Conservation (phyloP, 2,113 vertebrate genomes). For the Bubo scandiacus region DNA sequence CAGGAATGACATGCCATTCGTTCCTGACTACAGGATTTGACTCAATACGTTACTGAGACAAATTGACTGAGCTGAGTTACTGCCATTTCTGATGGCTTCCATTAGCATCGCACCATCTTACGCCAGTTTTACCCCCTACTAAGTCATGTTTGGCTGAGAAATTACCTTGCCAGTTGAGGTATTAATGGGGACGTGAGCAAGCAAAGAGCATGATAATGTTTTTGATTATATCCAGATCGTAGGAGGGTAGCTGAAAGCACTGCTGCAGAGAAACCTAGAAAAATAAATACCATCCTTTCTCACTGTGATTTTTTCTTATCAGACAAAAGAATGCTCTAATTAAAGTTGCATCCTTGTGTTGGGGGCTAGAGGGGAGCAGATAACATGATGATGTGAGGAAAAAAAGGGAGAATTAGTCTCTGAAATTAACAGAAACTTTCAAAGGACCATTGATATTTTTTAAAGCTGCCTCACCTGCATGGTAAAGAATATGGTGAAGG, state of each 20-base stretch:
- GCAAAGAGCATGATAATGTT: conserved; percentile 2
- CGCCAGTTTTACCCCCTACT: background rate
- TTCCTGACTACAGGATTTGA: background rate
- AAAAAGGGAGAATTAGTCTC: background rate
- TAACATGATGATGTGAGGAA: background rate
- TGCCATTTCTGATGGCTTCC: background rate
- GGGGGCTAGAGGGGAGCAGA: background rate
- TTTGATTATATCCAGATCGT: conserved; percentile 20
- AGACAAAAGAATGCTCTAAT: conserved; percentile 14
- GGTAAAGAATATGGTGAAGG: background rate
- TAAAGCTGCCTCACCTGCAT: background rate
- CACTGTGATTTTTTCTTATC: background rate
- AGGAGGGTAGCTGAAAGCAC: background rate
- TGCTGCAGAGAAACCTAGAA: background rate
- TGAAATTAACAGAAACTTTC: conserved; percentile 17
- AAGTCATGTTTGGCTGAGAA: conserved; percentile 27
- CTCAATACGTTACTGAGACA: background rate
- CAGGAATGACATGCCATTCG: background rate
- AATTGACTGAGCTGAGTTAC: background rate
- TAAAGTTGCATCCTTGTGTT: background rate
- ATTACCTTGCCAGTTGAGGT: conserved; percentile 36
- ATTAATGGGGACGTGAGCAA: conserved; percentile 53
- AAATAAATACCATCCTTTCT: conserved; percentile 15
- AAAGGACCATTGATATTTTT: background rate
- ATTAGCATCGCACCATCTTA: background rate